A percentile compares a stretch with the other conserved stretches of the same genome.
phyloP scores from a whole-genome alignment of 2,888 invertebrate genomes.

The Crocallis elinguaria region DNA sequence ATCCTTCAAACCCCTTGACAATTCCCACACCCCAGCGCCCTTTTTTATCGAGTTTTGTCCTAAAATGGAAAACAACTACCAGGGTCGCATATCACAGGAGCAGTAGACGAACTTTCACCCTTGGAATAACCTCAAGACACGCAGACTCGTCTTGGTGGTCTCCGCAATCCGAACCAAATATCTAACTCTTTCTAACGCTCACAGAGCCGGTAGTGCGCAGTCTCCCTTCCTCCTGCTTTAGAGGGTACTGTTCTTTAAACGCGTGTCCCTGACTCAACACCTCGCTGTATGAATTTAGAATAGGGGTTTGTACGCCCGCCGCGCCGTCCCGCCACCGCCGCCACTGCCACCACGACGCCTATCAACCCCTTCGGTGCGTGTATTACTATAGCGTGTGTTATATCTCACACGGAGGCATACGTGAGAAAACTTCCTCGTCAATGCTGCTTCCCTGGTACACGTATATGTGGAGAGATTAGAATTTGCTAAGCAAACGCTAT shows the following conservation, averaged over 20 bases:
- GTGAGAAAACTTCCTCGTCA: slow-evolving; percentile 64
- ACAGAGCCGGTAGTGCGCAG: slow-evolving; percentile 30
- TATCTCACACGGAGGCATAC: slow-evolving; percentile 71
- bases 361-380: slow-evolving; percentile 80
- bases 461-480: slow-evolving; percentile 85
- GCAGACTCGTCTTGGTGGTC: slow-evolving; percentile 71
- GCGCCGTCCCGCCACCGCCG: slow-evolving; percentile 4
- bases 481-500: slow-evolving; percentile 81
- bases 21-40: slow-evolving; percentile 64
- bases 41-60: slow-evolving; percentile 85
- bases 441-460: slow-evolving; percentile 73
- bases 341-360: slow-evolving; percentile 22
- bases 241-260: slow-evolving; percentile 58
- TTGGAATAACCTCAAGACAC: slow-evolving; percentile 73
- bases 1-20: slow-evolving; percentile 44
- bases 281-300: slow-evolving; percentile 61
- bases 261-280: slow-evolving; percentile 35
- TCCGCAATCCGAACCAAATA: slow-evolving; percentile 56
- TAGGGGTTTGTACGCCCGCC: slow-evolving; percentile 51
- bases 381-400: slow-evolving; percentile 74
- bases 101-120: slow-evolving; percentile 70
- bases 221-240: slow-evolving; percentile 67
- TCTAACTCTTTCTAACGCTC: slow-evolving; percentile 73
- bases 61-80: slow-evolving; percentile 85
- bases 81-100: slow-evolving; percentile 65